A percentile compares a stretch with the other conserved stretches of the same genome.
phyloP scores from a whole-genome alignment of 1,140 invertebrate genomes.

The Drosophila pachea region DNA sequence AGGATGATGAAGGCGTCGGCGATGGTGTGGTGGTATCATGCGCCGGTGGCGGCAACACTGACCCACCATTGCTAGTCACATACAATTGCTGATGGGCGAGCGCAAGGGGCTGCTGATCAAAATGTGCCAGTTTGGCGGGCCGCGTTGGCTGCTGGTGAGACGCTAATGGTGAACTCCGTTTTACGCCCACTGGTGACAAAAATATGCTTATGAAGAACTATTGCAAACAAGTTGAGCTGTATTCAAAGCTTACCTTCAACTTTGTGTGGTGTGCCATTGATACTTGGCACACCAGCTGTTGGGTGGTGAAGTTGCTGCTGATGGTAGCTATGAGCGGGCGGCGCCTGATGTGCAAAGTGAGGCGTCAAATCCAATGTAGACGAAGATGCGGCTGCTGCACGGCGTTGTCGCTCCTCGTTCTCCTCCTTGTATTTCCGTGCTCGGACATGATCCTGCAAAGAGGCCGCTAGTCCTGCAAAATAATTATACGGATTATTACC shows the following conservation, averaged over 20 bases:
- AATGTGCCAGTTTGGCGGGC: slow-evolving; percentile 71
- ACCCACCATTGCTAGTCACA: slow-evolving; percentile 48
- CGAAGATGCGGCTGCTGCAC: slow-evolving; percentile 56
- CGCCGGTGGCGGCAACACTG: slow-evolving; percentile 52
- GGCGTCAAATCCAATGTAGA: slow-evolving; percentile 29
- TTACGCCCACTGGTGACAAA: slow-evolving; percentile 60
- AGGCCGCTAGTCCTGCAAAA: slow-evolving; percentile 86
- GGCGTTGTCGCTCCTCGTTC: slow-evolving; percentile 77
- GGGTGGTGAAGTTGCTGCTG: slow-evolving; percentile 29
- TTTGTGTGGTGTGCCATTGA: slow-evolving; percentile 68
- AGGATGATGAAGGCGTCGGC: slow-evolving; percentile 58
- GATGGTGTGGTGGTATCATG: slow-evolving; percentile 65
- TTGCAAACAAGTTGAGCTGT: not conserved
- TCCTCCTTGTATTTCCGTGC: slow-evolving; percentile 83
- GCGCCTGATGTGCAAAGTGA: slow-evolving; percentile 58
- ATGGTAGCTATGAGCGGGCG: slow-evolving; percentile 58
- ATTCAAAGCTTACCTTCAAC: slow-evolving; percentile 63
- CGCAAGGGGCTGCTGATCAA: slow-evolving; percentile 45
- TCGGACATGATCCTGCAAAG: slow-evolving; percentile 88
- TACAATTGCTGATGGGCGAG: slow-evolving; percentile 52
- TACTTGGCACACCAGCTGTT: slow-evolving; percentile 7
- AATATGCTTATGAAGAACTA: slow-evolving; percentile 5
- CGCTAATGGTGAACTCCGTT: slow-evolving; percentile 71
- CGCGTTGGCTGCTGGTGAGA: slow-evolving; percentile 69
- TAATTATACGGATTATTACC: not conserved